phyloP scores from a whole-genome alignment of 2,888 invertebrate species.

The Endotricha flammealis region DNA sequence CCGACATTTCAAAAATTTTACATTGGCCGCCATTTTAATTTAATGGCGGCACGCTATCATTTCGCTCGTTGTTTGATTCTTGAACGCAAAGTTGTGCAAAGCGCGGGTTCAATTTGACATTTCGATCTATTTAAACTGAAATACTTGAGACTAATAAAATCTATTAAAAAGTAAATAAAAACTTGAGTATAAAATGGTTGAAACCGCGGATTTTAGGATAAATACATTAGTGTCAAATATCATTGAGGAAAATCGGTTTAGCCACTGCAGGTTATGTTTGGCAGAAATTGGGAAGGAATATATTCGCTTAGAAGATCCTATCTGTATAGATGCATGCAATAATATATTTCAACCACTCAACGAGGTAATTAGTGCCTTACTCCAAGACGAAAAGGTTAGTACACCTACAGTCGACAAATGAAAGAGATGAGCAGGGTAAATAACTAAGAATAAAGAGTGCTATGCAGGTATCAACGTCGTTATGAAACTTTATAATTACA shows the following conservation, averaged over 20 bases:
- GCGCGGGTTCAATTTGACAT: constrained; percentile 37
- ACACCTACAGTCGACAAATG: not conserved
- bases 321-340: constrained; percentile 31
- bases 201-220: constrained; percentile 32
- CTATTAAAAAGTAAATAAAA: constrained; percentile 26
- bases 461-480: not conserved
- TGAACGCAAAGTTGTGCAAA: constrained; percentile 52
- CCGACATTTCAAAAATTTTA: too few relatives aligned
- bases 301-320: constrained; percentile 45
- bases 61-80: constrained; percentile 12
- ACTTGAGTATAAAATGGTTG: not conserved
- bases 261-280: constrained; percentile 67
- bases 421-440: too few relatives aligned
- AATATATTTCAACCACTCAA: constrained; percentile 30
- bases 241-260: constrained; percentile 45
- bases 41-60: not conserved
- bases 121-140: constrained; percentile 16
- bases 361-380: constrained; percentile 35
- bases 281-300: constrained; percentile 35
- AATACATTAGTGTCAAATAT: constrained; percentile 46
- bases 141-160: constrained; percentile 22
- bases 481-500: not conserved
- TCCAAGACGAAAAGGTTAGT: constrained; percentile 41
- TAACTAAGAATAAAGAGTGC: too few relatives aligned
- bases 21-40: not conserved